phyloP scores from a whole-genome alignment of 2,888 invertebrate genomes.

The Apamea anceps region DNA sequence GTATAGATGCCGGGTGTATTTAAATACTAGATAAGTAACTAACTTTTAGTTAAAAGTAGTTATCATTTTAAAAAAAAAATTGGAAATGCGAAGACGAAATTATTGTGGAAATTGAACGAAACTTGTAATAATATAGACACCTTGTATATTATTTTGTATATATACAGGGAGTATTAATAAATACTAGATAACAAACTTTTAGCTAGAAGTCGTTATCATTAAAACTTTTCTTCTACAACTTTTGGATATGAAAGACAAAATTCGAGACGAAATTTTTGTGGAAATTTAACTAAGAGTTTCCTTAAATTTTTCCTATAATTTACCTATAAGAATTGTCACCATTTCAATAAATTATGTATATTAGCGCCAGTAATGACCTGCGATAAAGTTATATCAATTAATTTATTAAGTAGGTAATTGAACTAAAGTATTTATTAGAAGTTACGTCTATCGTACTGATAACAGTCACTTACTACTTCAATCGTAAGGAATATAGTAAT shows the following conservation, averaged over 20 bases:
- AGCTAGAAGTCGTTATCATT: constrained; percentile 1
- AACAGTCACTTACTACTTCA: constrained; percentile 31
- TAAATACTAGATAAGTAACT: neutral
- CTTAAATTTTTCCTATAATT: neutral
- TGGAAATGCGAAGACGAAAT: too few relatives aligned
- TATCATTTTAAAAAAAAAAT: constrained; percentile 9
- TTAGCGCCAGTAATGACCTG: constrained; percentile 3
- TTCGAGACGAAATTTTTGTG: neutral
- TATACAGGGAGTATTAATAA: neutral
- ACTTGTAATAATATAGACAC: too few relatives aligned
- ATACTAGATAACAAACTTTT: neutral
- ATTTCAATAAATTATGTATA: constrained; percentile 13
- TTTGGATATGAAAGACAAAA: constrained; percentile 1
- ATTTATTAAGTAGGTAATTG: constrained; percentile 29
- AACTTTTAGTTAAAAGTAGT: neutral
- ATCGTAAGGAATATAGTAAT: neutral
- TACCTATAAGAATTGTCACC: neutral
- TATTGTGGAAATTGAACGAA: too few relatives aligned
- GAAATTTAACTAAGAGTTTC: neutral
- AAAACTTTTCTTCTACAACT: constrained; percentile 5
- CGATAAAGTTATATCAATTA: constrained; percentile 39
- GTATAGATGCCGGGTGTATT: too few relatives aligned
- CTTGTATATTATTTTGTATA: too few relatives aligned
- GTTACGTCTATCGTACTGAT: constrained; percentile 9
- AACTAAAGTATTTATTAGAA: constrained; percentile 24